Conservation (phyloP, 2,888 invertebrate genomes). For the Amphiduros pacificus region DNA sequence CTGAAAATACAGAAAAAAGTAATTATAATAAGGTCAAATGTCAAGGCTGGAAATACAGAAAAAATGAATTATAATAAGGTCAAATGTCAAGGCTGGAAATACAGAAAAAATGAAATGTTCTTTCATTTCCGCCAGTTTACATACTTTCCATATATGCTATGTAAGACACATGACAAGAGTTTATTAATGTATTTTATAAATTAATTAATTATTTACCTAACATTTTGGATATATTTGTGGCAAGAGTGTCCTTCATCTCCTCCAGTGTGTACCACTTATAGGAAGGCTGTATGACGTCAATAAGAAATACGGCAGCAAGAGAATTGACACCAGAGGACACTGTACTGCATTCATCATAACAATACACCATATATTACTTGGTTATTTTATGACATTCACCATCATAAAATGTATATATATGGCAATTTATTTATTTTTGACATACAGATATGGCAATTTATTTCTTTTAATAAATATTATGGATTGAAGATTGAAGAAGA, state of each 20-base stretch:
- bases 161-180: too few species aligned
- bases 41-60: not conserved
- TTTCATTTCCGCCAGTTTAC: too few species aligned
- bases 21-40: not conserved
- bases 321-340: constrained; percentile 91
- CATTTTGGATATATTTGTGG: not conserved
- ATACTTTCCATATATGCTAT: too few species aligned
- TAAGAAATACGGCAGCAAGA: constrained; percentile 83
- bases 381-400: too few species aligned
- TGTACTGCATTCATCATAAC: constrained; percentile 65
- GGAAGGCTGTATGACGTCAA: constrained; percentile 74
- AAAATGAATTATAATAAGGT: not conserved
- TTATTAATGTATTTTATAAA: too few species aligned
- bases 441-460: too few species aligned
- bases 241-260: not conserved
- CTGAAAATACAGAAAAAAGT: not conserved
- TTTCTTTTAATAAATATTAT: too few species aligned
- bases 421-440: too few species aligned
- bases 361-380: too few species aligned
- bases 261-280: not conserved
- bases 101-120: not conserved
- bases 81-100: not conserved
- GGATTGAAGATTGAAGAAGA: too few species aligned
- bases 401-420: too few species aligned
- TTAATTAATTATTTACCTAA: not conserved